Evolutionary conservation across 2,797 vertebrate species (phyloP), one percentile per base, ranked within the genome.

Genomic region (Enteromius mattozi): DNA sequence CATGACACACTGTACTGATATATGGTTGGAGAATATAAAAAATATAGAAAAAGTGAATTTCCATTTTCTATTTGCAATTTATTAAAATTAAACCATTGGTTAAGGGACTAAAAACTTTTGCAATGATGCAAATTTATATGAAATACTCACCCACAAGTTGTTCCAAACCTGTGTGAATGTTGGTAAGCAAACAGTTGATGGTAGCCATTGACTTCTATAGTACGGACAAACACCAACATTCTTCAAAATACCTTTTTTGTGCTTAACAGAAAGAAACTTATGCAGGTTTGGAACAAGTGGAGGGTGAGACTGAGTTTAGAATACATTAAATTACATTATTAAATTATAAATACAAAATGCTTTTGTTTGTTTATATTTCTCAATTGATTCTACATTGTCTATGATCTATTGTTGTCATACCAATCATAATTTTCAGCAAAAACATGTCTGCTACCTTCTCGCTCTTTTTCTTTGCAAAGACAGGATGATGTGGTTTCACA

Each of bases 401-500:
- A 66, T 2, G 14, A 21, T 27, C 16, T 17, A 45, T 71, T 45
- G n/a, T 71, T 42, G 16, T 42, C n/a, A 19, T 17, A 33, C 12
- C 21, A 40, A 35, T 40, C 30, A 51, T 35, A 0, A 14, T 8
- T 19, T 33, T 16, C 13, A 7, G 16, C 24, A n/a, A 40, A 42
- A 63, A 13, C 14, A 10, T 17, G 21, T 4, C 16, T 66, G 6
- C 24, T 30, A 77, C 16, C 9, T 59, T 49, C 42, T 70, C 16
- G 78, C 3, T 5, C 6, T 4, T 16, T 61, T 56, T 33, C 71
- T 74, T 75, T 76, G 81, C 56, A 87, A 80, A 77, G 21, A 56
- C 6, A 71, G 6, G 21, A 33, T n/a, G 14, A 17, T 83, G 88
- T 87, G 88, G 86, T 87, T 89, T 89, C 78, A 86, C 81, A 87